Conservation (phyloP, 35 echinoderm and acorn worm genomes). For the Heliocidaris tuberculata region DNA sequence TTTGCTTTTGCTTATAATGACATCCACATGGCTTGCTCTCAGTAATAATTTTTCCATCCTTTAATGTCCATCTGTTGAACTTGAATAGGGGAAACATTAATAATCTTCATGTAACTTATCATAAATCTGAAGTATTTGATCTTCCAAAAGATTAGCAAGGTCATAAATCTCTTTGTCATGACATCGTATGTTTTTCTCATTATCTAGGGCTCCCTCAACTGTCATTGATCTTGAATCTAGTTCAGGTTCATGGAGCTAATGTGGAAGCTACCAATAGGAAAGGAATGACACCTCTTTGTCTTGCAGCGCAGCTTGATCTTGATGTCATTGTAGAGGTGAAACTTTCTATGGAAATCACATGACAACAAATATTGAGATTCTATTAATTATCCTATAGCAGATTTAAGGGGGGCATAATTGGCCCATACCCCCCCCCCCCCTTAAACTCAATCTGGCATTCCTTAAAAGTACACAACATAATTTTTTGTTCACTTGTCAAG, state of each 20-base stretch:
- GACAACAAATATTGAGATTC: no score
- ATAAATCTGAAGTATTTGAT: not conserved
- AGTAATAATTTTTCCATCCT: no score
- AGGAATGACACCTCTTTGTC: constrained; percentile 87
- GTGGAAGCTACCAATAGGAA: constrained; percentile 68
- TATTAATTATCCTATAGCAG: no score
- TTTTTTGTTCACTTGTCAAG: no score
- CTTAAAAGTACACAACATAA: no score
- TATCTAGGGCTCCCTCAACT: constrained; percentile 64
- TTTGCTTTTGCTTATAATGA: no score
- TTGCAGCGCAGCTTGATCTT: constrained; percentile 72
- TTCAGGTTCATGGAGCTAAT: constrained; percentile 78
- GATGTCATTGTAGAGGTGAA: constrained; percentile 78
- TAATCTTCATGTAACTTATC: not conserved
- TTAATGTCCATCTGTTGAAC: no score
- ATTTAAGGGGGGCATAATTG: no score
- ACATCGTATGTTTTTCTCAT: not conserved
- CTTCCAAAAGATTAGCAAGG: not conserved
- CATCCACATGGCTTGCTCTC: no score
- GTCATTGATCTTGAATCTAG: constrained; percentile 67
- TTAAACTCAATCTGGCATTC: not conserved
- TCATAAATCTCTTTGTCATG: not conserved
- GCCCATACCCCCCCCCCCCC: no score
- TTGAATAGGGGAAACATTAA: no score
- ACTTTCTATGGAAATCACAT: not conserved